phyloP scores from a whole-genome alignment of 2,113 vertebrate species.

The Dolichallabes microphthalmus region DNA sequence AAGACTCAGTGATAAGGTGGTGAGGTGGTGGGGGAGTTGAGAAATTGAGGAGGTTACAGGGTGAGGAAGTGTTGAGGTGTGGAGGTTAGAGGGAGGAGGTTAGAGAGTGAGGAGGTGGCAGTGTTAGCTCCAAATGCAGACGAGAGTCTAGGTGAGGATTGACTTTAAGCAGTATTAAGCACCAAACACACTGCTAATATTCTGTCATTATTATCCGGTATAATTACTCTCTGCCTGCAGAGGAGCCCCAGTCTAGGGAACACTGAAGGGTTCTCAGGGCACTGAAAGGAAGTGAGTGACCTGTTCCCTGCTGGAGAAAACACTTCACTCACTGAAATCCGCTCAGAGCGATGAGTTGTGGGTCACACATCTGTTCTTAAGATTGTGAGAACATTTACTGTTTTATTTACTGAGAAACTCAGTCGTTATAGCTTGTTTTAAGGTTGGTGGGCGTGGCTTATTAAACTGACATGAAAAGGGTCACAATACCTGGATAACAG shows the following conservation, averaged over 20 bases:
- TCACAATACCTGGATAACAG: neutral
- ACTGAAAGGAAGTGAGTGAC: conserved; percentile 36
- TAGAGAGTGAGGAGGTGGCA: neutral
- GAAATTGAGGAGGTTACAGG: no score
- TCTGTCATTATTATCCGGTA: conserved; percentile 58
- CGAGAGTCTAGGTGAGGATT: neutral
- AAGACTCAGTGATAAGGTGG: neutral
- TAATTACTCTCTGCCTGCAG: conserved; percentile 53
- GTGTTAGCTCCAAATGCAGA: neutral
- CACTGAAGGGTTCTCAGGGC: conserved; percentile 28
- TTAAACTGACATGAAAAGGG: neutral
- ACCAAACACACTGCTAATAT: conserved; percentile 49
- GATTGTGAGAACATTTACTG: neutral
- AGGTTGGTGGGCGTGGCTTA: neutral
- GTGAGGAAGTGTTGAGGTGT: neutral
- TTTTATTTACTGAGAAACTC: neutral
- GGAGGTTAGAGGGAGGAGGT: neutral
- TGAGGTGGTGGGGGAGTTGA: neutral
- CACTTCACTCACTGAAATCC: conserved; percentile 37
- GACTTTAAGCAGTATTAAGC: conserved; percentile 43
- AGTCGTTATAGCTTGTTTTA: neutral
- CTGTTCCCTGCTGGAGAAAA: conserved; percentile 30
- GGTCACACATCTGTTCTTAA: conserved; percentile 18
- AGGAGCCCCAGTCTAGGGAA: conserved; percentile 30
- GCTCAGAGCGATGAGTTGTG: conserved; percentile 21